These are phyloP conservation scores for Philopedon plagiatum DNA, from an alignment of 2,888 invertebrate species.

Conservation along the genomic window DNA sequence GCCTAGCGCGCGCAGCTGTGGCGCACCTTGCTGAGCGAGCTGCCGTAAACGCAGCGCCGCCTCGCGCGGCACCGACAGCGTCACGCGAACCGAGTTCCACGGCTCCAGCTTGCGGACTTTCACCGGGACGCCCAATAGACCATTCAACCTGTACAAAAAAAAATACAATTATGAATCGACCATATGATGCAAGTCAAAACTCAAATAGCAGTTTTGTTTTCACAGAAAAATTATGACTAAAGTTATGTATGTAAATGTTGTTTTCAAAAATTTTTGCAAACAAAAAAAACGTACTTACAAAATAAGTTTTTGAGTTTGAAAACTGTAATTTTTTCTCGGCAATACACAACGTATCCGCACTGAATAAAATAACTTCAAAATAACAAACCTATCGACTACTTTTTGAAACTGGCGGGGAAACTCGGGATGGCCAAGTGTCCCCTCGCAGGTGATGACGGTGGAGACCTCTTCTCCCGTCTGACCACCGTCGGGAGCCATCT, in stretches of 20 bases:
- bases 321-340: too few relatives aligned
- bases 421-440: conserved; percentile 89
- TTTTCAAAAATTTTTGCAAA: too few relatives aligned
- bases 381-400: conserved; percentile 77
- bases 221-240: too few relatives aligned
- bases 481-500: conserved; percentile 86
- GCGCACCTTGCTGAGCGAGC: conserved; percentile 88
- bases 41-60: conserved; percentile 93
- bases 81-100: conserved; percentile 98
- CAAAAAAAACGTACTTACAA: too few relatives aligned
- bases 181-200: not conserved
- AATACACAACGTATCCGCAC: too few relatives aligned
- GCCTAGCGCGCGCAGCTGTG: conserved; percentile 90
- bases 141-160: conserved; percentile 76
- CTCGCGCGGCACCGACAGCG: conserved; percentile 96
- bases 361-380: not conserved
- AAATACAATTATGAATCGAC: not conserved
- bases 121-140: conserved; percentile 75
- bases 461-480: conserved; percentile 80
- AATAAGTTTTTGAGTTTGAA: too few relatives aligned
- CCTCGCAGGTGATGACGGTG: conserved; percentile 93
- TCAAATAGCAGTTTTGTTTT: too few relatives aligned
- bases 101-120: conserved; percentile 90
- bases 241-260: too few relatives aligned
- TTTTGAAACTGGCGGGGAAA: conserved; percentile 86